phyloP scores from a whole-genome alignment of 2,888 invertebrate genomes.

The Acleris literana region DNA sequence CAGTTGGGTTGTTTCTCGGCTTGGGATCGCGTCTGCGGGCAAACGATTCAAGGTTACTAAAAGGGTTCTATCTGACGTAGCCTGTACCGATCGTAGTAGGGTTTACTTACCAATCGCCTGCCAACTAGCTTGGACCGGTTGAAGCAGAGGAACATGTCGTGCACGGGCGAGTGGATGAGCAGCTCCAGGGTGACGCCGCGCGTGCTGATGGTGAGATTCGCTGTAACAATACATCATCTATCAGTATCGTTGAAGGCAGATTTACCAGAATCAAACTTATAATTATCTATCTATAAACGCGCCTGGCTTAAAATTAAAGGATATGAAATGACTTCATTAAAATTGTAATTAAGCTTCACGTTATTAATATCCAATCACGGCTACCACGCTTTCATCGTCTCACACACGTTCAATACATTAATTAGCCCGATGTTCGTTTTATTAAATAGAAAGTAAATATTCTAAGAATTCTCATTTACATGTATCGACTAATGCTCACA shows the following conservation, averaged over 20 bases:
- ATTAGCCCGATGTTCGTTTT: slow-evolving; percentile 53
- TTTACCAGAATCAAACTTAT: slow-evolving; percentile 13
- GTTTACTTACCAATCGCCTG: slow-evolving; percentile 82
- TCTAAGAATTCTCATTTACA: slow-evolving; percentile 57
- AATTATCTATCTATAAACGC: not conserved
- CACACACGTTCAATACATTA: slow-evolving; percentile 62
- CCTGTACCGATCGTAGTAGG: not conserved
- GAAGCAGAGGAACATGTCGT: slow-evolving; percentile 90
- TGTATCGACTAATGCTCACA: slow-evolving; percentile 42
- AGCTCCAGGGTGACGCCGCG: slow-evolving; percentile 84
- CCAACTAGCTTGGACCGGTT: slow-evolving; percentile 89
- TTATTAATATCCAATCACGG: slow-evolving; percentile 32
- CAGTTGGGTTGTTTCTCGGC: slow-evolving; percentile 84
- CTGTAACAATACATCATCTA: slow-evolving; percentile 76
- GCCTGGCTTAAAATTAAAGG: slow-evolving; percentile 16
- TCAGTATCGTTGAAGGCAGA: not conserved
- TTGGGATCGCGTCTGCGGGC: slow-evolving; percentile 78
- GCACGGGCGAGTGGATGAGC: slow-evolving; percentile 88
- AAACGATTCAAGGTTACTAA: slow-evolving; percentile 38
- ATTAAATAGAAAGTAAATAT: slow-evolving; percentile 66
- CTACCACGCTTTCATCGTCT: slow-evolving; percentile 36
- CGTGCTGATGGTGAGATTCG: slow-evolving; percentile 87
- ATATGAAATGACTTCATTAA: slow-evolving; percentile 32
- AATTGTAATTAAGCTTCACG: slow-evolving; percentile 27
- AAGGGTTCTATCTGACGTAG: not conserved